These are phyloP conservation scores for Apamea sordens DNA, from an alignment of 2,888 invertebrate species.

Conservation along the genomic window DNA sequence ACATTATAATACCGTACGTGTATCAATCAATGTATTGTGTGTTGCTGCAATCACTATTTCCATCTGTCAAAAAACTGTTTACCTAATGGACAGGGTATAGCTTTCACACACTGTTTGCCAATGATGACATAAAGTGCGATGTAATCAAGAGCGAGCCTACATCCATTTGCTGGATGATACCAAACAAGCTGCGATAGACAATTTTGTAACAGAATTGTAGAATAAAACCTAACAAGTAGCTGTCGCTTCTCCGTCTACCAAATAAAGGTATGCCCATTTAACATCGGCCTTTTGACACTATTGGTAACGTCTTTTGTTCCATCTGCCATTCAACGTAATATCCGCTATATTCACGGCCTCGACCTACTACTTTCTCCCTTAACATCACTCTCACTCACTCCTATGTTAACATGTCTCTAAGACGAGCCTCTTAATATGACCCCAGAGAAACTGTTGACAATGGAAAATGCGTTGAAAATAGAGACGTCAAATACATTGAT, in stretches of 20 bases:
- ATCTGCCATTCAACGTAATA: conserved; percentile 23
- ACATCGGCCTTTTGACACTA: conserved; percentile 18
- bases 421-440: conserved; percentile 41
- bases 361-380: conserved; percentile 59
- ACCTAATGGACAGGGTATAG: no score
- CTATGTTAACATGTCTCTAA: conserved; percentile 50
- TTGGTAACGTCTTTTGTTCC: conserved; percentile 38
- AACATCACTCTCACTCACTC: conserved; percentile 41
- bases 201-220: neutral
- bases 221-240: neutral
- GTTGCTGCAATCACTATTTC: no score
- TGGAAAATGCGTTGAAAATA: conserved; percentile 45
- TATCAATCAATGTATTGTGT: no score
- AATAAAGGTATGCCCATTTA: conserved; percentile 12
- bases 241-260: neutral
- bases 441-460: conserved; percentile 55
- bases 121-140: conserved; percentile 6
- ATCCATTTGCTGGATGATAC: neutral
- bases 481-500: conserved; percentile 19
- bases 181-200: neutral
- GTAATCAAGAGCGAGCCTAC: neutral
- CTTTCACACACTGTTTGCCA: neutral
- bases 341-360: conserved; percentile 38
- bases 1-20: no score
- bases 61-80: no score